Evolutionary conservation across 2,113 vertebrate genomes (phyloP).

Genomic region (Pseudonaja textilis): DNA sequence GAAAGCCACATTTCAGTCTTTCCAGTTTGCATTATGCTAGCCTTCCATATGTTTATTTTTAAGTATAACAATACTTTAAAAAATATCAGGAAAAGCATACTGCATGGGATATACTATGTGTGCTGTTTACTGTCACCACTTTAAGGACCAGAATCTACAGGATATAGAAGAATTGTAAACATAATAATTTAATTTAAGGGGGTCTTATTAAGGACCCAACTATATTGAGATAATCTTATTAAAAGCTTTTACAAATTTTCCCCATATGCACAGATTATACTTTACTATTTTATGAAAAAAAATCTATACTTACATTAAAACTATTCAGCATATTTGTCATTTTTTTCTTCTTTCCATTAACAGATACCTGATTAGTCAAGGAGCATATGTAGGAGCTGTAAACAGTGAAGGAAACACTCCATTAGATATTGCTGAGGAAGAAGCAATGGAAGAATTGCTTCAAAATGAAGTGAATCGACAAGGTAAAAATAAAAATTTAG

Average conservation of each 20-base stretch:
- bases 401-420: constrained; percentile 99
- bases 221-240: neutral
- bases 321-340: constrained; percentile 12
- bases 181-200: neutral
- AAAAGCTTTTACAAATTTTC: neutral
- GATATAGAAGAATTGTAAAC: neutral
- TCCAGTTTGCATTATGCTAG: neutral
- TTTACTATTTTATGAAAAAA: neutral
- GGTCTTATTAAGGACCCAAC: neutral
- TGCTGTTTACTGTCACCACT: neutral
- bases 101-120: neutral
- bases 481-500: constrained; percentile 74
- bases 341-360: constrained; percentile 39
- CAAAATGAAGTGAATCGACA: constrained; percentile 97
- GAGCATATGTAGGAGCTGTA: constrained; percentile 92
- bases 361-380: constrained; percentile 95
- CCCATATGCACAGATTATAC: neutral
- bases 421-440: constrained; percentile 97
- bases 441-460: constrained; percentile 97
- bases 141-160: neutral
- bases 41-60: neutral
- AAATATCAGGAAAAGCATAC: neutral
- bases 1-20: neutral
- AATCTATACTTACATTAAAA: neutral
- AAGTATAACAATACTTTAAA: neutral